Conservation (phyloP, 1,140 invertebrate genomes). For the Aphaenogaster floridana region DNA sequence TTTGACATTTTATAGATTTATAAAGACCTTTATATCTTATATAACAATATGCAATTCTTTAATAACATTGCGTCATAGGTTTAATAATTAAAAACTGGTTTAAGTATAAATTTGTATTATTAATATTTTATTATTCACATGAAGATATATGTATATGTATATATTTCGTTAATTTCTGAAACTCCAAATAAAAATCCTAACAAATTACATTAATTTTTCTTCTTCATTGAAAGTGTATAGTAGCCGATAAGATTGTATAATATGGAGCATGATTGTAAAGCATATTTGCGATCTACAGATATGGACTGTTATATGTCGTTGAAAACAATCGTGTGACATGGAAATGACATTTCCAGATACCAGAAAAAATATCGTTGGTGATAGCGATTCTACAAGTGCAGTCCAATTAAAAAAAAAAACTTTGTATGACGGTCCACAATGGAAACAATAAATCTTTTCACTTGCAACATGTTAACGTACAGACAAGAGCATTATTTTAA, state of each 20-base stretch:
- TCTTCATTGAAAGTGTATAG: background rate
- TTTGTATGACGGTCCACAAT: slow-evolving; percentile 8
- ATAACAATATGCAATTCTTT: background rate
- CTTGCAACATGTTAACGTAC: slow-evolving; percentile 13
- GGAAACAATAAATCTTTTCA: slow-evolving; percentile 45
- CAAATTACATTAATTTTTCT: background rate
- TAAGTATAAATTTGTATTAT: background rate
- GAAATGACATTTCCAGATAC: slow-evolving; percentile 65
- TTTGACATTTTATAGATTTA: slow-evolving; percentile 2
- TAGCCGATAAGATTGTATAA: slow-evolving; percentile 16
- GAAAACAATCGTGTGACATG: slow-evolving; percentile 54
- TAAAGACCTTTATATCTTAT: background rate
- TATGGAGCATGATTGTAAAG: slow-evolving; percentile 3
- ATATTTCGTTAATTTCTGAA: background rate
- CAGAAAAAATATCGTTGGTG: slow-evolving; percentile 49
- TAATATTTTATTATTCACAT: background rate
- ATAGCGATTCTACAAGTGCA: slow-evolving; percentile 43
- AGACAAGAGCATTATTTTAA: slow-evolving; percentile 27
- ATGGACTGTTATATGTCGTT: slow-evolving; percentile 19
- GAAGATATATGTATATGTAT: background rate
- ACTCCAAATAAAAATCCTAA: slow-evolving; percentile 6
- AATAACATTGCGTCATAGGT: background rate
- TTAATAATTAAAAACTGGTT: background rate
- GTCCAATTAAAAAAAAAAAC: slow-evolving; percentile 32
- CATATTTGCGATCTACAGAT: slow-evolving; percentile 21